phyloP scores from a whole-genome alignment of 2,888 invertebrate species.

The Toxonevra muliebris region DNA sequence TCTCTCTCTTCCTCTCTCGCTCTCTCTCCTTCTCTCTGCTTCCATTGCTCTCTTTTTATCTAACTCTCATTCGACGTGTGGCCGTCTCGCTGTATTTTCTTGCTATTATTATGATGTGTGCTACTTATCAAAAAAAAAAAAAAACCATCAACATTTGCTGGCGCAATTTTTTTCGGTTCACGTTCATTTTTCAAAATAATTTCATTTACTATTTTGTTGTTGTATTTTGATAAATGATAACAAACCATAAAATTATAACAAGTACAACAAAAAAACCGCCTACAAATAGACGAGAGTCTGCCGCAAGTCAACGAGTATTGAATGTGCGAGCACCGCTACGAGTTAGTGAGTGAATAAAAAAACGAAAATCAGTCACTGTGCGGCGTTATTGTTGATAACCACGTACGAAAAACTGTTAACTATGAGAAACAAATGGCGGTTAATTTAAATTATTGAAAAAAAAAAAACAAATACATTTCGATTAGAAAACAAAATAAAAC shows the following conservation, averaged over 20 bases:
- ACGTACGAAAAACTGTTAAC: neutral
- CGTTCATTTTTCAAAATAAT: neutral
- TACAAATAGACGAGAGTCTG: neutral
- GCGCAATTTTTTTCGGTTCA: neutral
- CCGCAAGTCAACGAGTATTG: neutral
- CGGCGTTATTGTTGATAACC: slow-evolving; percentile 9
- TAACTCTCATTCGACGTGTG: too few species aligned
- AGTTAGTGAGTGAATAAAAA: neutral
- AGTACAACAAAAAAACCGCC: neutral
- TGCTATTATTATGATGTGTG: neutral
- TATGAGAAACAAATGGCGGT: too few species aligned
- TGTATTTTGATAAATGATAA: neutral
- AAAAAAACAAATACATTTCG: too few species aligned
- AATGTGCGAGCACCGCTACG: neutral
- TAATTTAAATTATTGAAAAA: too few species aligned
- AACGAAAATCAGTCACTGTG: slow-evolving; percentile 8
- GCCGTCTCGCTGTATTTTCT: too few species aligned
- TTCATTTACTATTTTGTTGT: neutral
- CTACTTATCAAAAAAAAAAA: neutral
- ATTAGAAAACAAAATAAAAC: too few species aligned
- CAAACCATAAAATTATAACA: neutral
- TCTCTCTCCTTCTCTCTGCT: too few species aligned
- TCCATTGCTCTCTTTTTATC: too few species aligned
- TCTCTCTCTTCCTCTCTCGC: too few species aligned
- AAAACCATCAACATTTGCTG: neutral